Evolutionary conservation across 92 coral and sea anemone species (phyloP).

Genomic region (Isaurus tuberculatus): DNA sequence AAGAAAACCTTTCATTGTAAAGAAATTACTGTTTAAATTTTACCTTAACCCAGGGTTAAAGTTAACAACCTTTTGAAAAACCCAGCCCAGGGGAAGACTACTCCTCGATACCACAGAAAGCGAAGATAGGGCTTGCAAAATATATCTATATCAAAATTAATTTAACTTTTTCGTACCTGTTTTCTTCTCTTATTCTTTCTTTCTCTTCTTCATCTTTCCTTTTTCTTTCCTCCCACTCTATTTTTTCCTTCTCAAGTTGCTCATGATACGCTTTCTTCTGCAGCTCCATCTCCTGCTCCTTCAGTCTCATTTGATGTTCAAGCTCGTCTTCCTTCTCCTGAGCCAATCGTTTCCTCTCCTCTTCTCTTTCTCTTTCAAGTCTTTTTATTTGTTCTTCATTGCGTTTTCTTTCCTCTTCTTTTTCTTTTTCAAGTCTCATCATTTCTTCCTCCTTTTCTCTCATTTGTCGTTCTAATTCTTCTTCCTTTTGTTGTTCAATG

Average conservation of each 20-base stretch:
- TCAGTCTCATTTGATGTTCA: slow-evolving; percentile 80
- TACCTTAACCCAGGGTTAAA: too few species aligned
- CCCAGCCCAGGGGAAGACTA: too few species aligned
- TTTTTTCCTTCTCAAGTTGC: slow-evolving; percentile 68
- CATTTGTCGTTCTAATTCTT: slow-evolving; percentile 79
- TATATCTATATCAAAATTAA: too few species aligned
- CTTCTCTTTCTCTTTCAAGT: slow-evolving; percentile 53
- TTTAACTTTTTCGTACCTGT: slow-evolving; percentile 8
- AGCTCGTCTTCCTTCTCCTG: slow-evolving; percentile 75
- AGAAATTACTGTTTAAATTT: too few species aligned
- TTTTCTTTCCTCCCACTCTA: slow-evolving; percentile 62
- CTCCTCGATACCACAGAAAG: too few species aligned
- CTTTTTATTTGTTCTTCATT: slow-evolving; percentile 68
- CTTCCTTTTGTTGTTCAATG: slow-evolving; percentile 70
- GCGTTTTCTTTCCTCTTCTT: slow-evolving; percentile 69
- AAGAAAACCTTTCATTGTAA: too few species aligned
- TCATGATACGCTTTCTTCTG: slow-evolving; percentile 76
- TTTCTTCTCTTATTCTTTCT: slow-evolving; percentile 64
- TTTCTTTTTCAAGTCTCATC: slow-evolving; percentile 63
- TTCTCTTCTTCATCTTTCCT: slow-evolving; percentile 65
- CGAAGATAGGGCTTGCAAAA: too few species aligned
- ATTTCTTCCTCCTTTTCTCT: slow-evolving; percentile 73
- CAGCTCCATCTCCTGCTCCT: slow-evolving; percentile 82
- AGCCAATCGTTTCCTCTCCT: slow-evolving; percentile 51
- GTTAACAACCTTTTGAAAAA: too few species aligned